Conservation (phyloP, 2,797 vertebrate genomes). For the Myotis myotis region DNA sequence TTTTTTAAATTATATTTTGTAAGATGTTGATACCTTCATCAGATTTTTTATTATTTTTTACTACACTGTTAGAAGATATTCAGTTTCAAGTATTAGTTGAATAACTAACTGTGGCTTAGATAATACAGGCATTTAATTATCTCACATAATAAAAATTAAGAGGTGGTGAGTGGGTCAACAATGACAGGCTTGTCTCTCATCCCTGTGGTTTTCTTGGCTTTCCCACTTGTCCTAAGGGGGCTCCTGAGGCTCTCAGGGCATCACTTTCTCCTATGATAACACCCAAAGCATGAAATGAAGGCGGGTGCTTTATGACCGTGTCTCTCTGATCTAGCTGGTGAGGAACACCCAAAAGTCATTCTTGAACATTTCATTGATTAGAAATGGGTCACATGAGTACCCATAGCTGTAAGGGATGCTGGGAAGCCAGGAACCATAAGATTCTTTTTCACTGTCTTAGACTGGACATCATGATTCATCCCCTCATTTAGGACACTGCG, state of each 20-base stretch:
- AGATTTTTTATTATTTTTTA: conserved; percentile 26
- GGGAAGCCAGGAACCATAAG: neutral
- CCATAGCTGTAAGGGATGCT: neutral
- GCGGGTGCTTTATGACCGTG: neutral
- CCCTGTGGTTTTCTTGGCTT: neutral
- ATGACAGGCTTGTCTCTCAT: neutral
- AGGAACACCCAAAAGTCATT: neutral
- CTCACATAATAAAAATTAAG: neutral
- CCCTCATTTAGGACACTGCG: neutral
- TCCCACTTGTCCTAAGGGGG: neutral
- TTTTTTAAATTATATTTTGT: conserved; percentile 38
- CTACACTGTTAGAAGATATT: neutral
- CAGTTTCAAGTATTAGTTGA: neutral
- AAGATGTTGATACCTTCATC: neutral
- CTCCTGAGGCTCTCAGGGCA: neutral
- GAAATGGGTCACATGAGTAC: neutral
- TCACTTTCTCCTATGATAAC: neutral
- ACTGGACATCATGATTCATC: neutral
- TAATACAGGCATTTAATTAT: neutral
- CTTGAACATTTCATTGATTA: neutral
- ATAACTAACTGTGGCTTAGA: neutral
- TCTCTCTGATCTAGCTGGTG: neutral
- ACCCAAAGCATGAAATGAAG: neutral
- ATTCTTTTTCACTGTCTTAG: conserved; percentile 2
- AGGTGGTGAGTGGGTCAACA: neutral